Evolutionary conservation across 2,113 vertebrate genomes (phyloP), one percentile per base, ranked within the genome.

Genomic region (Salvelinus alpinus): DNA sequence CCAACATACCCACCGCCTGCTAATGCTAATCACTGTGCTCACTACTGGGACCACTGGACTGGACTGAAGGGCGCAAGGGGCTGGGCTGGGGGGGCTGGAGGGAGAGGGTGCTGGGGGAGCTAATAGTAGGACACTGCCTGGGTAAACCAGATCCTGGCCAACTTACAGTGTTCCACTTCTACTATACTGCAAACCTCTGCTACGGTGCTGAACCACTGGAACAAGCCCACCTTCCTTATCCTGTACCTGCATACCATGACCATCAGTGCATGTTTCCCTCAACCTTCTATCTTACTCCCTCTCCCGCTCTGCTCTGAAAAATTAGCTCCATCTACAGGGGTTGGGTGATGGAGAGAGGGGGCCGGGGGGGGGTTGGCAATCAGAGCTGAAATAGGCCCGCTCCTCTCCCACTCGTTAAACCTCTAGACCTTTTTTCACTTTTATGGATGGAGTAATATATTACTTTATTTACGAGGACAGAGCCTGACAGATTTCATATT

Each of bases 401-500:
- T 48, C 89, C 79, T 86, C 76, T 83, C 59, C 72, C 54, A 73
- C 83, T 87, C 88, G 54, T 89, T 91, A 92, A 90, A 89, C 14
- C 79, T 79, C 82, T 75, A 59, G 18, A 85, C 87, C 86, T 87
- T 91, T 89, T 88, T 83, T 90, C 88, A 87, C 85, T 91, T 92
- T 93, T 91, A 94, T 90, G 74, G 92, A 88, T 38, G 74, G 75
- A 80, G 89, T 90, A 91, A 94, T 91, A 90, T 90, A 92, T 84
- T 81, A 82, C 86, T 79, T 90, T 90, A 94, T 94, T 94, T 94
- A 93, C 81, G 90, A 92, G 91, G 86, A 89, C 86, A 84, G 79
- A 79, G 68, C 79, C 80, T 87, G 91, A 91, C 92, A 94, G 92
- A 93, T 94, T 94, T 94, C 93, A 94, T 94, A 94, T 94, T 94